Evolutionary conservation across 2,113 vertebrate genomes (phyloP), one percentile per base, ranked within the genome.

Genomic region (Tragelaphus imberbis): DNA sequence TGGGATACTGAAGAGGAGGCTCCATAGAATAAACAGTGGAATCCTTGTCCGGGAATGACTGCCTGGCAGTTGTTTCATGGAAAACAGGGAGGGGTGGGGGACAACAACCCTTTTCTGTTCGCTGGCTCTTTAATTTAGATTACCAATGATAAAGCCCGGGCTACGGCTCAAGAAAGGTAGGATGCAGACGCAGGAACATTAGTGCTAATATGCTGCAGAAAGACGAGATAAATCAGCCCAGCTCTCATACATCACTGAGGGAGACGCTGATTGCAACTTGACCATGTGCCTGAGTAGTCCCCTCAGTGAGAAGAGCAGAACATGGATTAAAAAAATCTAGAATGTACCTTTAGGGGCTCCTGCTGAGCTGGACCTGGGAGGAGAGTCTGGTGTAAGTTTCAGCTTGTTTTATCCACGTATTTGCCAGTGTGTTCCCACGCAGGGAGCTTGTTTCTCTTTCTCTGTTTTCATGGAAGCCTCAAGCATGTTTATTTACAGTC

Each of bases 231-330:
- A 99, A 99, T 99, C 99, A 98, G 98, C 96, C 97, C 97, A 96
- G 98, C 98, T 99, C 98, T 98, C 98, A 94, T 99, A 98, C 98
- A 99, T 98, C 98, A 98, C 97, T 98, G 95, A 98, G 98, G 95
- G 98, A 98, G 98, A 98, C 98, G 98, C 99, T 98, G 99, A 99
- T 98, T 98, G 98, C 98, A 99, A 99, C 98, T 98, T 99, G 98
- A 99, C 98, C 99, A 99, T 99, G 98, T 99, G 99, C 98, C 98
- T 98, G 98, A 98, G 98, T 98, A 98, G 98, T 98, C 98, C 98
- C 98, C 98, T 98, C 98, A 98, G 98, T 98, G 98, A 98, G 98
- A 98, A 98, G 98, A 98, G 94, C 92, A 14, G 98, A 99, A 98
- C 97, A 98, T 98, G 99, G 98, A 99, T 98, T 98, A 97, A 99